Conservation (phyloP, 2,797 vertebrate genomes). For the Sebastes nivosus region DNA sequence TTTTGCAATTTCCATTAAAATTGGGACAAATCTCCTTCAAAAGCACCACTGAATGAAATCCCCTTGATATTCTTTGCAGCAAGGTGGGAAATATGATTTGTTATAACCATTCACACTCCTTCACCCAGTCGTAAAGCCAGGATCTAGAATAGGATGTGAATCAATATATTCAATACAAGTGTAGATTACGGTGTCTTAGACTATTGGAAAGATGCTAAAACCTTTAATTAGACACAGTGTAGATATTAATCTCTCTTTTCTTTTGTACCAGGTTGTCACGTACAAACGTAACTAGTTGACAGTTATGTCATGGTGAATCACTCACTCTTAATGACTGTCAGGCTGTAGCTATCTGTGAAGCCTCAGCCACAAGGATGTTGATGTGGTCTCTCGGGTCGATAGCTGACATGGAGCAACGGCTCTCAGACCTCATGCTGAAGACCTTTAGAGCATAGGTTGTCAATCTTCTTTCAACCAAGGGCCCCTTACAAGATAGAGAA, state of each 20-base stretch:
- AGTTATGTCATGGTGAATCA: constrained; percentile 13
- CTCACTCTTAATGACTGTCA: constrained; percentile 23
- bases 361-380: background rate
- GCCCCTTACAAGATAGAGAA: too few species aligned
- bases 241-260: background rate
- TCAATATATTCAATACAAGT: constrained; percentile 31
- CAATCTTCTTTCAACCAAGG: too few species aligned
- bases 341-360: background rate
- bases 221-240: constrained; percentile 8
- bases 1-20: background rate
- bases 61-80: constrained; percentile 13
- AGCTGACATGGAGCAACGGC: background rate
- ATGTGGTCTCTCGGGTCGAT: constrained; percentile 13
- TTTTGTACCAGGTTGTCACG: background rate
- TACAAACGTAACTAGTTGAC: background rate
- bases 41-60: background rate
- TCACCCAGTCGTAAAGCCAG: background rate
- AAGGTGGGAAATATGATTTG: constrained; percentile 1
- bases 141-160: constrained; percentile 12
- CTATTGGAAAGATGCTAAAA: constrained; percentile 2
- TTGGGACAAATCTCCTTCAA: background rate
- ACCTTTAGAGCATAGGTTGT: background rate
- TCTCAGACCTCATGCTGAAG: background rate
- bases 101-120: background rate
- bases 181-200: constrained; percentile 16